Evolutionary conservation across 2,113 vertebrate species (phyloP), one percentile per base, ranked within the genome.

Genomic region (Gila orcuttii): DNA sequence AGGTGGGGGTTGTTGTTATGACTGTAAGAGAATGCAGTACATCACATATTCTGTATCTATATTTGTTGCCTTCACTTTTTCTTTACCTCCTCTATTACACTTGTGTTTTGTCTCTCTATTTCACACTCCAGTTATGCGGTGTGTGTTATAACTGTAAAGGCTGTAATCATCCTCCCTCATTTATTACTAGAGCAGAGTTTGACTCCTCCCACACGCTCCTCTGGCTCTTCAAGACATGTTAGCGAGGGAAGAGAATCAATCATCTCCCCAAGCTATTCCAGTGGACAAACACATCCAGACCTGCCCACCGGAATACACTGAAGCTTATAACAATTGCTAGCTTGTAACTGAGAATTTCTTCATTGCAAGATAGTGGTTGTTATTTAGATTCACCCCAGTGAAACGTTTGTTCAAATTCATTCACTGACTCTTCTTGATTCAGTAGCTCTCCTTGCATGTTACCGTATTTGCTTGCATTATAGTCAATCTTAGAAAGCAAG

Each of bases 121-220:
- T 57, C 28, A 50, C 82, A 79, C 33, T 42, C 50, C 15, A 15
- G 36, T 71, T 52, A 17, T 25, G 55, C 36, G 39, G 77, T 79
- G 50, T 79, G 52, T 79, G 77, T 52, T 52, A 25, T 52, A 79
- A 77, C 47, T 31, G 42, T 81, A 68, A 82, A 21, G 25, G 80
- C 25, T 68, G 45, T 69, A 64, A 64, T 68, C 62, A 52, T 10
- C 45, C 60, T 31, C 28, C 17, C 45, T 64, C 23, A 64, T 82
- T 82, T 82, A 82, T 82, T 68, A 82, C 79, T 60, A 39, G 52
- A 80, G 78, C 55, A 60, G 55, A 79, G 55, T 76, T 50, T 79
- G 42, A 25, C 60, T 50, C 79, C 60, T 66, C 79, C 79, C 79
- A 47, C 39, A 31, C 2, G 6, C 79, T 66, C 60, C 60, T 81